Conservation (phyloP, 2,113 vertebrate species). For the Corythornis madagascariensis region DNA sequence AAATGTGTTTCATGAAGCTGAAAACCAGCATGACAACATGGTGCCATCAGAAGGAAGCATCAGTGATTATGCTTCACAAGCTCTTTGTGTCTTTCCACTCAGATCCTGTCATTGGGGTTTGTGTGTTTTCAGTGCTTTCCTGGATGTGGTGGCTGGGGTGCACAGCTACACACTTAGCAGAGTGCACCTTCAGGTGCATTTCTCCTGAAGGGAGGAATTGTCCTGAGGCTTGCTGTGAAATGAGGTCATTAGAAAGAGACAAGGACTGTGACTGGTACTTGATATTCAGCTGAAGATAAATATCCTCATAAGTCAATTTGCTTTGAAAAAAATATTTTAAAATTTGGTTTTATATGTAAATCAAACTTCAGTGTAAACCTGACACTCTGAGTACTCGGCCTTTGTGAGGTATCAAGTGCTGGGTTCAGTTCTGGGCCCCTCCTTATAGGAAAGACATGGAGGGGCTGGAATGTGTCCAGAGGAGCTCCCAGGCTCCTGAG, state of each 20-base stretch:
- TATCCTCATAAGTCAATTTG: not conserved
- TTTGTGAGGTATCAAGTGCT: too few species aligned
- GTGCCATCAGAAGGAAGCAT: not conserved
- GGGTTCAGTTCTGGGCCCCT: too few species aligned
- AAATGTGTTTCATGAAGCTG: not conserved
- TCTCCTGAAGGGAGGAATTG: not conserved
- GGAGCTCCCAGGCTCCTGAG: too few species aligned
- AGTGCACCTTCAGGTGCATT: not conserved
- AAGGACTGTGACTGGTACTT: not conserved
- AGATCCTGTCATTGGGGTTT: not conserved
- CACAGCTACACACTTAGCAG: fast-evolving
- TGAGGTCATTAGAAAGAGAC: not conserved
- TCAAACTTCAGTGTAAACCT: not conserved
- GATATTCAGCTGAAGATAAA: not conserved
- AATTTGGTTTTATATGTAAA: not conserved
- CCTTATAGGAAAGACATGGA: too few species aligned
- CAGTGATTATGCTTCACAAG: not conserved
- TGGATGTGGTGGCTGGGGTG: not conserved
- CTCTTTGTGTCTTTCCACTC: not conserved
- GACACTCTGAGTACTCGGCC: not conserved
- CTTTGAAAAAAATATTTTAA: not conserved
- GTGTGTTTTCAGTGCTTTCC: not conserved
- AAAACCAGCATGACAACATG: not conserved
- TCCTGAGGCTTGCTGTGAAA: not conserved
- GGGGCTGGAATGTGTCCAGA: too few species aligned